Percentiles rank a stretch among this genome's conserved stretches.
phyloP scores from a whole-genome alignment of 30 jellyfish, hydroid and myxozoan species.

The Aurelia sp. region DNA sequence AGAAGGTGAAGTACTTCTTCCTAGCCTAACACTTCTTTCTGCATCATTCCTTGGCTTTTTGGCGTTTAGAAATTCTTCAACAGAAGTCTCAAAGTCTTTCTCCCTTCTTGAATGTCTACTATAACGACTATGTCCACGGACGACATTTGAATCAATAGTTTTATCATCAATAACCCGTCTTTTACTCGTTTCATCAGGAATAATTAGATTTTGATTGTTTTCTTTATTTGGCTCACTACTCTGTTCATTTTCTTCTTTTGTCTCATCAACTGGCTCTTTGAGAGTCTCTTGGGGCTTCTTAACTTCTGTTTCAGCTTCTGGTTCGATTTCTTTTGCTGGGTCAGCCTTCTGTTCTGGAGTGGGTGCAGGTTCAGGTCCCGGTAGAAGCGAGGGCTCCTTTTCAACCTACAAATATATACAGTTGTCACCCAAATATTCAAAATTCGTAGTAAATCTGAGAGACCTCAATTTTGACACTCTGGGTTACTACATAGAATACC shows the following conservation, averaged over 20 bases:
- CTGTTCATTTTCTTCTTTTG: background rate
- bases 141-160: constrained; percentile 7
- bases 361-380: too few species aligned
- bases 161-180: constrained; percentile 14
- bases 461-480: too few species aligned
- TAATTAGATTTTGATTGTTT: background rate
- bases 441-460: too few species aligned
- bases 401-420: background rate
- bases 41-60: constrained; percentile 50
- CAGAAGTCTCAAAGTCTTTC: constrained; percentile 46
- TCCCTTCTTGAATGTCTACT: constrained; percentile 51
- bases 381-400: background rate
- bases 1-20: constrained; percentile 76
- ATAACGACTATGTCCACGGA: constrained; percentile 45
- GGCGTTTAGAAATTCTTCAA: constrained; percentile 33
- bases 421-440: too few species aligned
- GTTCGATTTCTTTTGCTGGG: background rate
- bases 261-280: background rate
- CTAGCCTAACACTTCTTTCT: constrained; percentile 61
- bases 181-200: constrained; percentile 33
- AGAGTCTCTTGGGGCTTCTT: too few species aligned
- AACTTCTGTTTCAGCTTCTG: background rate
- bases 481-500: too few species aligned
- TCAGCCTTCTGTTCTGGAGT: background rate
- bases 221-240: background rate